A percentile compares a stretch with the other conserved stretches of the same genome.
Conservation (phyloP, 2,888 invertebrate species). For the Cantharis flavilabris region DNA sequence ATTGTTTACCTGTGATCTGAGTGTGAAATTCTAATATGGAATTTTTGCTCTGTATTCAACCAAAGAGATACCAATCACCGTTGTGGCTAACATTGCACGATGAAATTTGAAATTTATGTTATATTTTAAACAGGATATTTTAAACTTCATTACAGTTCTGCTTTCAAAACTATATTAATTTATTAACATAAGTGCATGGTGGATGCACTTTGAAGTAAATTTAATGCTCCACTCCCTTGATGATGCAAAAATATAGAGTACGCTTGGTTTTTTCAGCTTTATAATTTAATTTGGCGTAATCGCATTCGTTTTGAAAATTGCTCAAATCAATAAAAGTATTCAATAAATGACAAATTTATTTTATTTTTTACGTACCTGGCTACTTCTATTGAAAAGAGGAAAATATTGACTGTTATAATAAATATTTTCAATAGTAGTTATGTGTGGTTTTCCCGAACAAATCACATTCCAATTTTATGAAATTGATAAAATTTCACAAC, state of each 20-base stretch:
- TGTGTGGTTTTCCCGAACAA: constrained; percentile 12
- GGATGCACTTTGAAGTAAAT: neutral
- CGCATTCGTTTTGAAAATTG: neutral
- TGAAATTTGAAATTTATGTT: too few relatives aligned
- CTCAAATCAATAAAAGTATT: neutral
- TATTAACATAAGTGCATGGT: neutral
- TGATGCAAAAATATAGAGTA: neutral
- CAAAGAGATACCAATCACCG: too few relatives aligned
- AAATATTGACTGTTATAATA: neutral
- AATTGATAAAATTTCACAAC: constrained; percentile 19
- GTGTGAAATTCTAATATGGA: too few relatives aligned
- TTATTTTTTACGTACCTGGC: neutral
- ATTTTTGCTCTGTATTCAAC: too few relatives aligned
- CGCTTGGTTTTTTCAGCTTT: neutral
- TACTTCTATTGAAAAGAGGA: neutral
- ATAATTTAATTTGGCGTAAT: neutral
- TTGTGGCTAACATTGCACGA: too few relatives aligned
- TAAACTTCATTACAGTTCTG: too few relatives aligned
- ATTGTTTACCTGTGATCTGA: too few relatives aligned
- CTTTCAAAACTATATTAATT: neutral
- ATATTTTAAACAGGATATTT: too few relatives aligned
- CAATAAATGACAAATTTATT: neutral
- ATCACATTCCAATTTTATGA: constrained; percentile 22
- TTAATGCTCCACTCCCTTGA: neutral
- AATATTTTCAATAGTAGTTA: neutral